A percentile compares a stretch with the other conserved stretches of the same genome.
Evolutionary conservation across 2,113 vertebrate genomes (phyloP).

Genomic region (Passer montanus): DNA sequence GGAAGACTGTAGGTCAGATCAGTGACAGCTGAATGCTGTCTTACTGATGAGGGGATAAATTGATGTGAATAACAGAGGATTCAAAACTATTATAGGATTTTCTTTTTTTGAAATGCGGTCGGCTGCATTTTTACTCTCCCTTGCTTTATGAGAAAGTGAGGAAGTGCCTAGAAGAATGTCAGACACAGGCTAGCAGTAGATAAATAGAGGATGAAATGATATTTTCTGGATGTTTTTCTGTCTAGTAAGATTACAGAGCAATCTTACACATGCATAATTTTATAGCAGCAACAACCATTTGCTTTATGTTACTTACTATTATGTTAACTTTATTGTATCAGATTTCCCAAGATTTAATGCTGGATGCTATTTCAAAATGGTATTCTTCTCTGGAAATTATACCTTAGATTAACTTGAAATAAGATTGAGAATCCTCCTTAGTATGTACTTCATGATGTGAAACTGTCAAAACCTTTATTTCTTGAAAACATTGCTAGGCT

Average conservation of each 20-base stretch:
- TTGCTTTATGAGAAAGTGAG: neutral
- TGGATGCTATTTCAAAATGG: neutral
- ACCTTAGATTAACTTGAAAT: neutral
- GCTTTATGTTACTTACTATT: neutral
- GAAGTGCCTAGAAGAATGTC: neutral
- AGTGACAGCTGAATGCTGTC: neutral
- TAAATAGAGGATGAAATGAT: neutral
- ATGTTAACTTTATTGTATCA: neutral
- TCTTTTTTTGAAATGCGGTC: neutral
- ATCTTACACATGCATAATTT: neutral
- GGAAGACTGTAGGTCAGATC: neutral
- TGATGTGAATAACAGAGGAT: neutral
- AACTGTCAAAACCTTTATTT: neutral
- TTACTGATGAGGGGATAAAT: neutral
- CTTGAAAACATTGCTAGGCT: neutral
- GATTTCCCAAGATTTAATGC: neutral
- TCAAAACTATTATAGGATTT: neutral
- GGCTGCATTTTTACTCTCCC: neutral
- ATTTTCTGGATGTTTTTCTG: neutral
- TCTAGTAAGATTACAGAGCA: neutral
- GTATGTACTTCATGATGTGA: neutral
- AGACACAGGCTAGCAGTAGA: neutral
- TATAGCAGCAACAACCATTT: neutral
- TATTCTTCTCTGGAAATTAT: neutral
- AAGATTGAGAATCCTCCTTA: neutral